Conservation (phyloP, 2,797 vertebrate genomes). For the Sciurus vulgaris region DNA sequence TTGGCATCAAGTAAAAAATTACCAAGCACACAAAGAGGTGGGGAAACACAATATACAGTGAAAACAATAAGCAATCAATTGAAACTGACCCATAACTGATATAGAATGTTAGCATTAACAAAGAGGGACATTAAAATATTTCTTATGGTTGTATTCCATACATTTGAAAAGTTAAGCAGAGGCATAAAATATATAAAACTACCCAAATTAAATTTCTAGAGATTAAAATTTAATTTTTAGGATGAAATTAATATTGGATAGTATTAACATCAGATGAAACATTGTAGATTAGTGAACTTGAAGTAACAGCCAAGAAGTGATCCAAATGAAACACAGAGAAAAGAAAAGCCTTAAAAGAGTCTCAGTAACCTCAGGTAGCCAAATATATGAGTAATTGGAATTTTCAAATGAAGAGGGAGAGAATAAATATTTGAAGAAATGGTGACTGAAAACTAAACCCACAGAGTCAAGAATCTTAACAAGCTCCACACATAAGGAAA, state of each 20-base stretch:
- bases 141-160: constrained; percentile 3
- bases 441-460: not conserved
- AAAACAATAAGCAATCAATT: not conserved
- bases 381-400: constrained; percentile 14
- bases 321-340: not conserved
- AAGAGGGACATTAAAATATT: constrained; percentile 21
- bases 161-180: not conserved
- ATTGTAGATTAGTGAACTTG: not conserved
- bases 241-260: not conserved
- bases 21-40: not conserved
- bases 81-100: not conserved
- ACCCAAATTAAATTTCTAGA: not conserved
- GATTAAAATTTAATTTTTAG: not conserved
- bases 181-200: not conserved
- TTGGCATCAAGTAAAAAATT: not conserved
- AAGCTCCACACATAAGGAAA: not conserved
- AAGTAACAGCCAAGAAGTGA: not conserved
- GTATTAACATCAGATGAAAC: not conserved
- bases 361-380: not conserved
- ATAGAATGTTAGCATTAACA: not conserved
- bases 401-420: not conserved
- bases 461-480: not conserved
- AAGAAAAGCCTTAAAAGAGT: not conserved
- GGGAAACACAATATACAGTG: not conserved
- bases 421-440: not conserved